phyloP scores from a whole-genome alignment of 2,113 vertebrate species.

The Litocranius walleri region DNA sequence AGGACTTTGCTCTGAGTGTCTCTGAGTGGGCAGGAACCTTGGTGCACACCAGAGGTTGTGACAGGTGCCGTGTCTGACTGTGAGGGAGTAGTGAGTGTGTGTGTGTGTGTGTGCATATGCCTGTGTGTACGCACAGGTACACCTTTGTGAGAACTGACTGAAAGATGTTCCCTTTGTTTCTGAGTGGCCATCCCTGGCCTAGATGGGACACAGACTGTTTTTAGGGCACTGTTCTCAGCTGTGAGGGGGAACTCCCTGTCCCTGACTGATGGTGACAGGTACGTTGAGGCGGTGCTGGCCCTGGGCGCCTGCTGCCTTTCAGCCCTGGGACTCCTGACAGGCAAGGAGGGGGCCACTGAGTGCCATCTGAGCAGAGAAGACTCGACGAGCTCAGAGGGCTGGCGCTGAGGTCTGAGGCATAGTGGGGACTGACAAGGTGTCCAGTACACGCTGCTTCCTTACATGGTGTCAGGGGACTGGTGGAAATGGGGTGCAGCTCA shows the following conservation, averaged over 20 bases:
- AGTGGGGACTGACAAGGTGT: neutral
- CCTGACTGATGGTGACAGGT: neutral
- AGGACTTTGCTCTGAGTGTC: neutral
- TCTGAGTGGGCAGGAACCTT: neutral
- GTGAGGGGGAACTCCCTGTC: accelerated
- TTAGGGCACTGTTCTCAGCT: neutral
- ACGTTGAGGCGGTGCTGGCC: neutral
- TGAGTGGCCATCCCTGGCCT: neutral
- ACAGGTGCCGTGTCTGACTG: neutral
- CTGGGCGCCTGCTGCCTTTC: neutral
- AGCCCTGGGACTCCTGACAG: neutral
- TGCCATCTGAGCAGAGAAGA: neutral
- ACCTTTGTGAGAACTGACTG: accelerated
- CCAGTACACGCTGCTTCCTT: neutral
- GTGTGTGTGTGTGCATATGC: neutral
- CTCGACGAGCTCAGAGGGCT: neutral
- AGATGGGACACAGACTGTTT: neutral
- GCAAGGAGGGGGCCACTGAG: accelerated
- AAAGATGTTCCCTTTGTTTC: neutral
- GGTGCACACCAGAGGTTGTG: accelerated
- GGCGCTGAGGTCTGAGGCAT: neutral
- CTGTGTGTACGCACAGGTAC: accelerated
- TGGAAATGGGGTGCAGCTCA: neutral
- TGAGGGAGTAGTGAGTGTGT: neutral
- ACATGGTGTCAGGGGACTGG: neutral